Conservation (phyloP, 92 coral and sea anemone genomes). For the Palythoa grandis region DNA sequence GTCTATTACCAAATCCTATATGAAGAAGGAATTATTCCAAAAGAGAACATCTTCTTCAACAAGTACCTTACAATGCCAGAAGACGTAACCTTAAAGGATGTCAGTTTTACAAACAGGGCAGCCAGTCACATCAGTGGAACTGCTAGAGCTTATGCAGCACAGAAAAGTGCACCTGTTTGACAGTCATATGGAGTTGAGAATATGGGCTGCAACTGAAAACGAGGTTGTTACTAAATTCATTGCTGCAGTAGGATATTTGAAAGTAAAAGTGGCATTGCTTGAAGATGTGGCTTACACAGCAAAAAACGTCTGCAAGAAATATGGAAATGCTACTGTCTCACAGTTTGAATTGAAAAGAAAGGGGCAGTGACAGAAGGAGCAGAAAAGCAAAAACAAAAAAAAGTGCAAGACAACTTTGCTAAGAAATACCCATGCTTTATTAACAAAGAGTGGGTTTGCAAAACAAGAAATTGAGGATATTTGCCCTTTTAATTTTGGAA, state of each 20-base stretch:
- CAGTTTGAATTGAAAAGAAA: neutral
- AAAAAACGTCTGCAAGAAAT: neutral
- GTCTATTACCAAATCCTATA: neutral
- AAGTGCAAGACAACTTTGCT: slow-evolving; percentile 12
- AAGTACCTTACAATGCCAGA: too few species aligned
- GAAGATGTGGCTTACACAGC: slow-evolving; percentile 21
- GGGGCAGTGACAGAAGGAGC: slow-evolving; percentile 23
- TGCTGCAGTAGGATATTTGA: neutral
- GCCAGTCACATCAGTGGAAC: neutral
- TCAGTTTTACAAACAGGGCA: slow-evolving; percentile 37
- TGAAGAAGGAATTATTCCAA: slow-evolving; percentile 22
- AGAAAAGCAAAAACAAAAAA: slow-evolving; percentile 13
- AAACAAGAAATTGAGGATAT: slow-evolving; percentile 22
- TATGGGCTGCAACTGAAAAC: slow-evolving; percentile 33
- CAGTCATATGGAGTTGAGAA: slow-evolving; percentile 1
- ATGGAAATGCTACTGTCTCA: neutral
- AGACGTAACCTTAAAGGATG: slow-evolving; percentile 2
- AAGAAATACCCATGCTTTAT: slow-evolving; percentile 17
- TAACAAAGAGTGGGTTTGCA: slow-evolving; percentile 11
- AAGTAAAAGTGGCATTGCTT: neutral
- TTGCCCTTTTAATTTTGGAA: neutral
- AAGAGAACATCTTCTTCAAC: slow-evolving; percentile 10
- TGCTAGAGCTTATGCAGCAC: neutral
- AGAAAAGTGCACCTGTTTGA: slow-evolving; percentile 21
- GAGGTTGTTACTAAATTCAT: slow-evolving; percentile 16